Evolutionary conservation across 2,797 vertebrate species (phyloP).

Genomic region (Crocodylus rhombifer): DNA sequence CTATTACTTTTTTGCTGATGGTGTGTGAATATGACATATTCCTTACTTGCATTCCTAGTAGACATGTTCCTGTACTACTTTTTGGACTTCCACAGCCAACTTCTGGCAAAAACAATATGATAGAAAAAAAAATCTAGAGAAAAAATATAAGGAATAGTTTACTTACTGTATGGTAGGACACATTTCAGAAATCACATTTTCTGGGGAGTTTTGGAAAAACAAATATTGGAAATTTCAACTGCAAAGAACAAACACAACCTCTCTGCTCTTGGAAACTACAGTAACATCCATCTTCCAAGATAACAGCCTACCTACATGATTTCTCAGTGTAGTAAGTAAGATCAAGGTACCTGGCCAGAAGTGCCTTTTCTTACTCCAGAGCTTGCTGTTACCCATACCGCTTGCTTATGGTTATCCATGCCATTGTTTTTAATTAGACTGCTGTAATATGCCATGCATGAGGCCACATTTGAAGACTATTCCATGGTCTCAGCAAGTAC

Average conservation of each 20-base stretch:
- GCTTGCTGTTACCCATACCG: accelerated
- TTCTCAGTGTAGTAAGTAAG: not conserved
- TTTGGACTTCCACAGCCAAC: not conserved
- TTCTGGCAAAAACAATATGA: not conserved
- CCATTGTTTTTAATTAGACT: not conserved
- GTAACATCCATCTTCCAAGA: not conserved
- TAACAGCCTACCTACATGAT: not conserved
- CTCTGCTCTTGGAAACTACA: not conserved
- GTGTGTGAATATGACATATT: not conserved
- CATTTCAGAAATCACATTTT: not conserved
- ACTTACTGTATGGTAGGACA: not conserved
- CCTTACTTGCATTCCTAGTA: not conserved
- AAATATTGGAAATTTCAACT: not conserved
- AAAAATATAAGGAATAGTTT: not conserved
- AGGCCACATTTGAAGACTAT: not conserved
- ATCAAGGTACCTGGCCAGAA: not conserved
- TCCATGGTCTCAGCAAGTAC: not conserved
- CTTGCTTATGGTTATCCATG: not conserved
- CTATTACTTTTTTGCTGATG: not conserved
- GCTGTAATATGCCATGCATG: accelerated
- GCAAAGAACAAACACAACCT: not conserved
- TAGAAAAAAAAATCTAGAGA: not conserved
- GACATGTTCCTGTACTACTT: not conserved
- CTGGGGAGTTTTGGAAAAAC: not conserved
- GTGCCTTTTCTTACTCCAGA: not conserved